A percentile compares a stretch with the other conserved stretches of the same genome.
phyloP scores from a whole-genome alignment of 2,888 invertebrate genomes.

The Corythucha ciliata region DNA sequence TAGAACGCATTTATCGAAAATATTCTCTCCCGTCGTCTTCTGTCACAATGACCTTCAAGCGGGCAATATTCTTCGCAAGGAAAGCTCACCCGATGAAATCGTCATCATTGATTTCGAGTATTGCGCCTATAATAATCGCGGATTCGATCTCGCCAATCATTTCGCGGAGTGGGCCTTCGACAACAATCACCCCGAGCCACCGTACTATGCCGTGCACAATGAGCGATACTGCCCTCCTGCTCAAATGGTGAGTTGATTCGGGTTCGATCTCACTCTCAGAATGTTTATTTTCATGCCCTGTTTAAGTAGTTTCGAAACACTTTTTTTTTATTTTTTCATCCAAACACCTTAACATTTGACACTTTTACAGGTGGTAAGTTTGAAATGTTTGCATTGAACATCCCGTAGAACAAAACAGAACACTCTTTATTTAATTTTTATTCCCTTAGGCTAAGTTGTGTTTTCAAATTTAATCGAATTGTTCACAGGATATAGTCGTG shows the following conservation, averaged over 20 bases:
- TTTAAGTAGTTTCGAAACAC: too few species aligned
- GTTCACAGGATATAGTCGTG: too few species aligned
- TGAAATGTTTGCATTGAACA: too few species aligned
- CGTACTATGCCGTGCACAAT: conserved; percentile 61
- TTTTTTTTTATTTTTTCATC: too few species aligned
- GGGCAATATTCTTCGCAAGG: conserved; percentile 58
- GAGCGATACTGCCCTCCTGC: conserved; percentile 64
- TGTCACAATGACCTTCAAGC: conserved; percentile 94
- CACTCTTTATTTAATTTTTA: too few species aligned
- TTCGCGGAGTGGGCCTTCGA: conserved; percentile 88
- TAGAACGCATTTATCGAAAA: conserved; percentile 44
- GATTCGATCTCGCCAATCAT: conserved; percentile 90
- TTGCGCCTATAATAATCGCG: conserved; percentile 88
- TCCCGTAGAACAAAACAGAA: too few species aligned
- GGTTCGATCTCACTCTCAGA: too few species aligned
- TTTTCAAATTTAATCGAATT: too few species aligned
- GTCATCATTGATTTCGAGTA: conserved; percentile 90
- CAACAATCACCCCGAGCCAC: conserved; percentile 66
- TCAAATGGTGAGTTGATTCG: conserved; percentile 56
- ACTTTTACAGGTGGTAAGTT: too few species aligned
- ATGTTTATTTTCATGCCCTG: too few species aligned
- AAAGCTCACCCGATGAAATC: conserved; percentile 49
- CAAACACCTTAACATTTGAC: too few species aligned
- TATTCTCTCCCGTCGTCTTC: conserved; percentile 75
- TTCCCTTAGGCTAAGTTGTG: too few species aligned